phyloP scores from a whole-genome alignment of 1,140 invertebrate species.

The Drosophila mauritiana region DNA sequence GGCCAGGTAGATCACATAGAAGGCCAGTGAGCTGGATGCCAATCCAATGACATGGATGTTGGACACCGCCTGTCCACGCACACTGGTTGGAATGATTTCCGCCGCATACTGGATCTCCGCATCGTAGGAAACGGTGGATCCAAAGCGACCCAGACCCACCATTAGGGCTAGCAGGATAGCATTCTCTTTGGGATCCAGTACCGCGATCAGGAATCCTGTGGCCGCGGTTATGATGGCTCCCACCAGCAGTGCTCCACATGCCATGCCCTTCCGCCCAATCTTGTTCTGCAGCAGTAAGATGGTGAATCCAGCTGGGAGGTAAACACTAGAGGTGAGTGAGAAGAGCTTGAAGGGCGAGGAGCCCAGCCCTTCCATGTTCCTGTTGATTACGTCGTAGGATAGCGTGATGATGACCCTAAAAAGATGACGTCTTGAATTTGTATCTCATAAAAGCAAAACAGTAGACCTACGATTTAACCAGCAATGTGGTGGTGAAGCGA shows the following conservation, averaged over 20 bases:
- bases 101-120: conserved; percentile 88
- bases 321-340: conserved; percentile 85
- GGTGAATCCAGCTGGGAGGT: conserved; percentile 86
- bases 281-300: conserved; percentile 86
- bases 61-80: conserved; percentile 87
- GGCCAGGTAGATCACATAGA: conserved; percentile 83
- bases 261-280: conserved; percentile 86
- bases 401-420: conserved; percentile 86
- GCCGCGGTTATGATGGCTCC: conserved; percentile 85
- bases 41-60: conserved; percentile 86
- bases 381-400: conserved; percentile 87
- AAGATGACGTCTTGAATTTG: background rate
- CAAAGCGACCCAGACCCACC: conserved; percentile 86
- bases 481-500: conserved; percentile 85
- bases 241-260: conserved; percentile 85
- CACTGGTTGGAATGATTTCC: conserved; percentile 88
- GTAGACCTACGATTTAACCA: conserved; percentile 86
- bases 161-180: conserved; percentile 64
- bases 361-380: conserved; percentile 86
- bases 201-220: conserved; percentile 68
- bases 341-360: conserved; percentile 86
- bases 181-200: conserved; percentile 63
- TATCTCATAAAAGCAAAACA: fast-evolving
- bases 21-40: conserved; percentile 79
- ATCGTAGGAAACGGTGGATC: conserved; percentile 87